A percentile compares a stretch with the other conserved stretches of the same genome.
These are phyloP conservation scores for Sebastes variabilis DNA, from an alignment of 2,797 vertebrate species.

Conservation along the genomic window DNA sequence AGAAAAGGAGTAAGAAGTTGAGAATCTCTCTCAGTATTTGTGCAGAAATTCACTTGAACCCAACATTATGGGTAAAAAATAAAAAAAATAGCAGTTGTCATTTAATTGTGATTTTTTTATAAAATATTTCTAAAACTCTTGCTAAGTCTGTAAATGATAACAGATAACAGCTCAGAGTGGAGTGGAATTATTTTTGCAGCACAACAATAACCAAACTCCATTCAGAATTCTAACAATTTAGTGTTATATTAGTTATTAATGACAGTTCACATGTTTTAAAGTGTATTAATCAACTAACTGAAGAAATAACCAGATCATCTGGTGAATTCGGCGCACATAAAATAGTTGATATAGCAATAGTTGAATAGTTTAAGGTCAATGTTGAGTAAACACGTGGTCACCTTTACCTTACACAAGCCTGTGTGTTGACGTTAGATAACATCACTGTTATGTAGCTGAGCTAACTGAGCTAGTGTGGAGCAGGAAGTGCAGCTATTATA, in stretches of 20 bases:
- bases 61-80: too few species aligned
- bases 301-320: rapidly evolving
- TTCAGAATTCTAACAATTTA: not conserved
- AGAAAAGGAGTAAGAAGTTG: not conserved
- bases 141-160: not conserved
- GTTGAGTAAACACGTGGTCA: not conserved
- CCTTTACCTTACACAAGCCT: slow-evolving; percentile 20
- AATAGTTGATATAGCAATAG: too few species aligned
- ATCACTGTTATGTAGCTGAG: not conserved
- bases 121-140: not conserved
- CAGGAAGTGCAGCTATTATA: not conserved
- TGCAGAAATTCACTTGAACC: not conserved
- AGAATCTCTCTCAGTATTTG: not conserved
- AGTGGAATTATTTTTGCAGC: not conserved
- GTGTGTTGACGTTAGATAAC: not conserved
- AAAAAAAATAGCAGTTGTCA: not conserved
- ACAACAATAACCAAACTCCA: not conserved
- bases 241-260: not conserved
- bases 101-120: not conserved
- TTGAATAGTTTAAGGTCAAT: not conserved
- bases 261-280: rapidly evolving
- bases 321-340: not conserved
- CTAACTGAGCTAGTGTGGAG: not conserved
- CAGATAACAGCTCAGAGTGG: not conserved
- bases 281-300: rapidly evolving